These are phyloP conservation scores for Leucophenga montana DNA, from an alignment of 2,888 invertebrate genomes.

Conservation along the genomic window DNA sequence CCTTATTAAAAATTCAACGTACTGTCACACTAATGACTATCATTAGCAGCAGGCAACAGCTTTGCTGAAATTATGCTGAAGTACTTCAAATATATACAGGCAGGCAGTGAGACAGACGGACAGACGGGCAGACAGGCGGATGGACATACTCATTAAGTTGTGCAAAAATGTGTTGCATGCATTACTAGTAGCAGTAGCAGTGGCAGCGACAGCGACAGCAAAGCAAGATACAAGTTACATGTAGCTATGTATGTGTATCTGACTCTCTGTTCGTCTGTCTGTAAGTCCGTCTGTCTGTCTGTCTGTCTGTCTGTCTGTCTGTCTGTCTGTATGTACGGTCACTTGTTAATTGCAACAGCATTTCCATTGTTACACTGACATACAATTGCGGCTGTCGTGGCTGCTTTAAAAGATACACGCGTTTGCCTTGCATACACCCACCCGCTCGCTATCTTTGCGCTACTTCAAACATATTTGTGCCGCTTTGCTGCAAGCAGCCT, in stretches of 20 bases:
- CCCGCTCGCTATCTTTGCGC: conserved; percentile 1
- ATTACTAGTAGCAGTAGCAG: conserved; percentile 1
- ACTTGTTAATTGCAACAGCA: conserved; percentile 52
- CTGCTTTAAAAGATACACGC: conserved; percentile 1
- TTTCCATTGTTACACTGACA: conserved; percentile 72
- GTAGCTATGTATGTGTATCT: not conserved
- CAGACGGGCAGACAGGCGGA: no score
- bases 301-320: not conserved
- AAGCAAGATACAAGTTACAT: not conserved
- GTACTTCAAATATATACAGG: no score
- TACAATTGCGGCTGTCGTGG: conserved; percentile 46
- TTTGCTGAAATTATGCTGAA: no score
- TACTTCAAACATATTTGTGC: conserved; percentile 2
- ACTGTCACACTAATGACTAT: no score
- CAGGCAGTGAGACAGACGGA: no score
- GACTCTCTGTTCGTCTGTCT: not conserved
- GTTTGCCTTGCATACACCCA: conserved; percentile 6
- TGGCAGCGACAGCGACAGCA: not conserved
- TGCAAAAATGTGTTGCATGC: no score
- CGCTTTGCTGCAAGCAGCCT: not conserved
- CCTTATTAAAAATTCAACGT: no score
- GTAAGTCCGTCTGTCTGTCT: not conserved
- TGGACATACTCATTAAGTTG: no score
- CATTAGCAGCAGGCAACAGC: no score
- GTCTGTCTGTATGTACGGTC: conserved; percentile 7